Base-by-base conservation (phyloP, 2,888 invertebrate genomes). In the Amitus sp. region DNA sequence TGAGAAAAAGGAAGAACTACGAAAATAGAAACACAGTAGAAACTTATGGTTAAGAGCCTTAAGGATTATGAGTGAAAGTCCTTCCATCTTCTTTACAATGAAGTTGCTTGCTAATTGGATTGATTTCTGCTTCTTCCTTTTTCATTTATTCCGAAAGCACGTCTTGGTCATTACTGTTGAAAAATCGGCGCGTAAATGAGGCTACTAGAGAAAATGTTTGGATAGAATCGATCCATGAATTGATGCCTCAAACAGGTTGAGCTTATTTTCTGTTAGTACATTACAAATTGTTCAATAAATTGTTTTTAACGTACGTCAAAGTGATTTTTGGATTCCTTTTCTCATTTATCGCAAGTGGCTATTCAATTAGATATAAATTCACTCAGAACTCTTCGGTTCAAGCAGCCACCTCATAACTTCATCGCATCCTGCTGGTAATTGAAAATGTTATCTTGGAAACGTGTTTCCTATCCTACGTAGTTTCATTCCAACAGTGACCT, bases 401-500 rank as follows among this genome's bases (percentile, higher is more conserved):
- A 72, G 73, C 72, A 74, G 76, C 80, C 75, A 79, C 80, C 80
- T 81, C 80, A 78, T 80, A 81, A 81, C 78, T 80, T 76, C 80
- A 75, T 81, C 79, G 77, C 78, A 81, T 81, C 81, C 81, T 80
- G 80, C 74, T 76, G 80, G 80, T 81, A 81, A 81, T 81, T 80
- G 81, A 81, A 81, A 81, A 80, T 76, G 79, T 80, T 81, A 80
- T 80, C 80, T 81, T 73, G 76, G 72, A 71, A 76, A 77, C 78
- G 69, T 73, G 70, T 73, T 69, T 75, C 76, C 77, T 73, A 76
- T 73, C 69, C 75, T 65, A 65, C 69, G 54, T 58, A 61, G 51
- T 46, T 54, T 67, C 62, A 52, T 28, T 49, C 45, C 43, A 43
- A 33, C 43, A 46, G 48, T 52, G 43, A 34, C 65, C 66, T 42